Evolutionary conservation across 2,113 vertebrate species (phyloP).

Genomic region (Mixornis gularis): DNA sequence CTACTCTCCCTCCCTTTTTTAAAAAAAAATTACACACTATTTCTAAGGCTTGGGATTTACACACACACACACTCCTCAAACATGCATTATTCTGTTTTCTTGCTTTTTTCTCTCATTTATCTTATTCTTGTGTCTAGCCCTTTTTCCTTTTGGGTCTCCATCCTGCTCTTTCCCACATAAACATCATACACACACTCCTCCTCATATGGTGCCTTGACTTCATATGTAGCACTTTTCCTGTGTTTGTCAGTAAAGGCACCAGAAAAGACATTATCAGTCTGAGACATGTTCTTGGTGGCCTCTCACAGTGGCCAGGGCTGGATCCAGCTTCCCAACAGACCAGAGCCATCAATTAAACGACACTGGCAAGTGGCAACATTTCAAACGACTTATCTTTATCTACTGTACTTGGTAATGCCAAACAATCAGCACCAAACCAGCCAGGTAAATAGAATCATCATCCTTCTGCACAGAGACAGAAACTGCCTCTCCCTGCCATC

Average conservation of each 20-base stretch:
- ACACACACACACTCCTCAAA: background rate
- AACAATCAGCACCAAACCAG: background rate
- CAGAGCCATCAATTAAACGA: background rate
- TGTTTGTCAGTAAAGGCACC: background rate
- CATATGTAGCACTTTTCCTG: background rate
- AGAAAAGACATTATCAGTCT: background rate
- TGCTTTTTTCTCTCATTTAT: background rate
- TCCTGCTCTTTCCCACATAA: background rate
- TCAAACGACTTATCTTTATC: background rate
- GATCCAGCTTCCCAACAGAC: background rate
- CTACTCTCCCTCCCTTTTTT: accelerated
- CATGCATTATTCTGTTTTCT: background rate
- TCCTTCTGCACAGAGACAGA: background rate
- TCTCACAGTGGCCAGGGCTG: accelerated
- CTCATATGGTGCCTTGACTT: background rate
- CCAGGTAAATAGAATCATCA: background rate
- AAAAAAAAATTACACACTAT: background rate
- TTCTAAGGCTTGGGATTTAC: background rate
- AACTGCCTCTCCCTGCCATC: background rate
- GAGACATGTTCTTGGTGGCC: background rate
- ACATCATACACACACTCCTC: background rate
- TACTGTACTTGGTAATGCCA: background rate
- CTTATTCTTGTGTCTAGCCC: background rate
- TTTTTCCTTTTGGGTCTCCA: background rate
- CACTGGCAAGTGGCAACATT: background rate